Evolutionary conservation across 1,140 invertebrate species (phyloP).

Genomic region (Wasmannia auropunctata): DNA sequence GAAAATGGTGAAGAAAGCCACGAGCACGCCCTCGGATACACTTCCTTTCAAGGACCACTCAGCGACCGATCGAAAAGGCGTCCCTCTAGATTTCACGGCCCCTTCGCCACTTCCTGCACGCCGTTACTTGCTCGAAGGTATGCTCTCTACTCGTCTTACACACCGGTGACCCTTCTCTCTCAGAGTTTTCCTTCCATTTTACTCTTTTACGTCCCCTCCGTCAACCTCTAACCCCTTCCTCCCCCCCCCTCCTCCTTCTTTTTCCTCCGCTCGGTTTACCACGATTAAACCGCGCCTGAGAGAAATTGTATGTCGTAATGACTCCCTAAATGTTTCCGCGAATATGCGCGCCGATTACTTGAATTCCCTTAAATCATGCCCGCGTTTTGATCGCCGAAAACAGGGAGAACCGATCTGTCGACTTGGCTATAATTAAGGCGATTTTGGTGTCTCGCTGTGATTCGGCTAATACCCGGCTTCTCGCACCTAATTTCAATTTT

Average conservation of each 20-base stretch:
- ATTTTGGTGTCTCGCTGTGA: neutral
- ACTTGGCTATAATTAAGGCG: neutral
- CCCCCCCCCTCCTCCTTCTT: no score
- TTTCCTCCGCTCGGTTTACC: slow-evolving; percentile 8
- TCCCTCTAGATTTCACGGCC: slow-evolving; percentile 55
- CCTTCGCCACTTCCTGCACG: slow-evolving; percentile 40
- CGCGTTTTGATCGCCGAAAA: neutral
- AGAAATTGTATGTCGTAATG: slow-evolving; percentile 42
- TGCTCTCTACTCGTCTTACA: slow-evolving; percentile 47
- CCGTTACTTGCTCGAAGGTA: slow-evolving; percentile 43
- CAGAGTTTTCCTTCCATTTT: slow-evolving; percentile 52
- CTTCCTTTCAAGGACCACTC: slow-evolving; percentile 58
- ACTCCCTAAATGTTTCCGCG: neutral
- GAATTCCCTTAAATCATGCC: neutral
- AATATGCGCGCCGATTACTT: neutral
- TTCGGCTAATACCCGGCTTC: slow-evolving; percentile 12
- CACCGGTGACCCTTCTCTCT: slow-evolving; percentile 29
- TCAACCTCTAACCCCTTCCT: no score
- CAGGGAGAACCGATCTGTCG: neutral
- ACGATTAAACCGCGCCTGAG: slow-evolving; percentile 21
- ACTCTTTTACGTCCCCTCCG: slow-evolving; percentile 14
- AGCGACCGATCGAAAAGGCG: slow-evolving; percentile 58
- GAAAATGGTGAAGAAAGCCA: slow-evolving; percentile 49
- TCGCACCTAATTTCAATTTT: slow-evolving; percentile 44
- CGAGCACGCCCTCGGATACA: slow-evolving; percentile 64